A percentile compares a stretch with the other conserved stretches of the same genome.
Evolutionary conservation across 1,140 invertebrate species (phyloP).

Genomic region (Gonioctena quinquepunctata): DNA sequence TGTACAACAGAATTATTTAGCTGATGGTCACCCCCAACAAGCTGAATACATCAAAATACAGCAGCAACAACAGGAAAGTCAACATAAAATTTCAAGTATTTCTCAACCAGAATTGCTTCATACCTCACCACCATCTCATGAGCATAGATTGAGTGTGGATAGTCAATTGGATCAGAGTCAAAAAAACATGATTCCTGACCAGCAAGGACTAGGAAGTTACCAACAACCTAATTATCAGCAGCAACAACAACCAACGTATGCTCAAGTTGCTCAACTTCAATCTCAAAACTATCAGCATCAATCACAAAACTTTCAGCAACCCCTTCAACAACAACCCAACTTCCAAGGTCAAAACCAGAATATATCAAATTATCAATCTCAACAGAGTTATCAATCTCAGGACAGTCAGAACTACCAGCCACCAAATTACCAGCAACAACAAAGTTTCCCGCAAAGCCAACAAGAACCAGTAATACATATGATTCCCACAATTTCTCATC

Average conservation of each 20-base stretch:
- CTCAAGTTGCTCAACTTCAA: conserved; percentile 40
- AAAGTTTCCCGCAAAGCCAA: conserved; percentile 21
- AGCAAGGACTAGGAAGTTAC: conserved; percentile 52
- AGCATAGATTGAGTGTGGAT: conserved; percentile 50
- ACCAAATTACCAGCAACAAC: conserved; percentile 25
- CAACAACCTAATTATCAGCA: conserved; percentile 38
- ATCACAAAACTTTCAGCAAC: conserved; percentile 27
- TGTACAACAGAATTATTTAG: conserved; percentile 43
- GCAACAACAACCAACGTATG: conserved; percentile 18
- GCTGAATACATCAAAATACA: conserved; percentile 44
- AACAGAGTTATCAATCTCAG: conserved; percentile 15
- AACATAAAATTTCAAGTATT: conserved; percentile 34
- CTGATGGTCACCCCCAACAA: conserved; percentile 42
- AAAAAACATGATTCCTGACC: conserved; percentile 37
- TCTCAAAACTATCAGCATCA: conserved; percentile 30
- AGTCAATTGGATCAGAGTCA: conserved; percentile 44
- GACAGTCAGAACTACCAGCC: conserved; percentile 8
- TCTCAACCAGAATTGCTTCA: conserved; percentile 50
- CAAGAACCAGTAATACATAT: conserved; percentile 16
- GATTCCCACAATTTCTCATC: conserved; percentile 21
- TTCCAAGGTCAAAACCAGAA: not conserved
- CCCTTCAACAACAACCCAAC: conserved; percentile 22
- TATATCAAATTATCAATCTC: not conserved
- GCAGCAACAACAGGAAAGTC: conserved; percentile 20
- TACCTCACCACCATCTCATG: conserved; percentile 27